phyloP scores from a whole-genome alignment of 2,888 invertebrate genomes.

The Ypsolopha scabrella region DNA sequence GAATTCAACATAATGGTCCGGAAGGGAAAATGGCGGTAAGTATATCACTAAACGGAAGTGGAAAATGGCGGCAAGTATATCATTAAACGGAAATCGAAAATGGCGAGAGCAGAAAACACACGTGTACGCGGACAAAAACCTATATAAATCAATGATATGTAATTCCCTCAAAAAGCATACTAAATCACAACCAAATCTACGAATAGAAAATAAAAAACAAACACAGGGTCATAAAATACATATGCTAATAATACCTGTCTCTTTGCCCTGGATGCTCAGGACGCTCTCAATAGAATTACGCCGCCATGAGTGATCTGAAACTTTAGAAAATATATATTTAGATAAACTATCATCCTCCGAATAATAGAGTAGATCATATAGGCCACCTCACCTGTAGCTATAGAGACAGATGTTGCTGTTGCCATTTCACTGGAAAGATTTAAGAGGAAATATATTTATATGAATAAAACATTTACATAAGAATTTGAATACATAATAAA shows the following conservation, averaged over 20 bases:
- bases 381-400: slow-evolving; percentile 5
- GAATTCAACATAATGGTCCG: no score
- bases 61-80: no score
- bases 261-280: slow-evolving; percentile 73
- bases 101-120: no score
- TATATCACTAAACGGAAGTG: no score
- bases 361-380: neutral
- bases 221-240: slow-evolving; percentile 1
- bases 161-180: no score
- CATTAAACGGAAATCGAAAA: no score
- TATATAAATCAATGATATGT: no score
- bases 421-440: slow-evolving; percentile 16
- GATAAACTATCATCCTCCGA: no score
- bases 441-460: neutral
- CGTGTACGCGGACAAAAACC: no score
- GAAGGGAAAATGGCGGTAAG: no score
- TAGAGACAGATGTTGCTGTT: slow-evolving; percentile 19
- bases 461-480: neutral
- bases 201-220: slow-evolving; percentile 3
- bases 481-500: neutral
- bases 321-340: neutral
- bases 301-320: slow-evolving; percentile 17
- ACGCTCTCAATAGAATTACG: slow-evolving; percentile 68
- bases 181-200: neutral
- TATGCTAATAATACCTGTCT: slow-evolving; percentile 68